phyloP scores from a whole-genome alignment of 2,797 vertebrate genomes.

The Sebastolobus altivelis region DNA sequence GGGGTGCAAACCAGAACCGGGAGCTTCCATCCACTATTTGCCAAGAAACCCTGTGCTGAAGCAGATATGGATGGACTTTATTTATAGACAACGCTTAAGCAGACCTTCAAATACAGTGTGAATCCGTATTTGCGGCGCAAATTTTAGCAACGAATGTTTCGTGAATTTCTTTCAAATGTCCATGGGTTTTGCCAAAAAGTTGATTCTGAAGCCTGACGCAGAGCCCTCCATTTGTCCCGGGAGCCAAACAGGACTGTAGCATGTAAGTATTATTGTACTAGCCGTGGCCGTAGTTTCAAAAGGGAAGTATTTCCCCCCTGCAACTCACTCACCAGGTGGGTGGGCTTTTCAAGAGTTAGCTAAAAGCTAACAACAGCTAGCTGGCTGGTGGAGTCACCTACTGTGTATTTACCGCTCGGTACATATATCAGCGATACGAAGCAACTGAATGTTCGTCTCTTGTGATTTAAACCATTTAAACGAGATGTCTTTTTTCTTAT shows the following conservation, averaged over 20 bases:
- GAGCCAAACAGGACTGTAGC: background rate
- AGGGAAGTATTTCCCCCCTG: background rate
- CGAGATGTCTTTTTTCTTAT: background rate
- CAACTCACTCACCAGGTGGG: background rate
- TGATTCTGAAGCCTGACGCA: constrained; percentile 7
- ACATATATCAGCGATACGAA: background rate
- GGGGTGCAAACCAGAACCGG: constrained; percentile 12
- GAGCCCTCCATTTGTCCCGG: background rate
- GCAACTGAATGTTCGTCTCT: background rate
- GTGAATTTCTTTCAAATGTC: background rate
- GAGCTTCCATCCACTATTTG: constrained; percentile 9
- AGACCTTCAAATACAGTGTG: background rate
- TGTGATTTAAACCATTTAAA: background rate
- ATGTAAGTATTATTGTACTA: background rate
- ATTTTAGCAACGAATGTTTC: constrained; percentile 22
- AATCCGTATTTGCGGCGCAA: background rate
- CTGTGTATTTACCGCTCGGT: background rate
- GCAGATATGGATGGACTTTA: constrained; percentile 20
- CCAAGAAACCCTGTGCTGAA: constrained; percentile 5
- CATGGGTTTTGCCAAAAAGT: constrained; percentile 26
- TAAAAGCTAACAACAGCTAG: background rate
- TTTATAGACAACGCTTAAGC: background rate
- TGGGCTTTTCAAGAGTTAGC: background rate
- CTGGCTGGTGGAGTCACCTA: background rate
- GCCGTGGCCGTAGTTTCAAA: background rate